Percentiles rank a stretch among this genome's conserved stretches.
Conservation (phyloP, 2,888 invertebrate species). For the Aporophyla lueneburgensis region DNA sequence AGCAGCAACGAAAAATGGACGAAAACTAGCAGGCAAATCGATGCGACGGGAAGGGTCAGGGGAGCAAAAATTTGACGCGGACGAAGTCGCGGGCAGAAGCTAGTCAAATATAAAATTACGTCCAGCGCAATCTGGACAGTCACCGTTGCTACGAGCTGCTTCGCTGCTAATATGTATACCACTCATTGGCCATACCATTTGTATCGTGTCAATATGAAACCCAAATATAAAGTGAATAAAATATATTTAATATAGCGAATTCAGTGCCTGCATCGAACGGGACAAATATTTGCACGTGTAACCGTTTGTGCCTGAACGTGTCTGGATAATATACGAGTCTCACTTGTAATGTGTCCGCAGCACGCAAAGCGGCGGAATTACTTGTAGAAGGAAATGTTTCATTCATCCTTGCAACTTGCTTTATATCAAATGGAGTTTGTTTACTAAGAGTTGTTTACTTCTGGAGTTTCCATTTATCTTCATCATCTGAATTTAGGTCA, state of each 20-base stretch:
- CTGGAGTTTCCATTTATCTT: conserved; percentile 5
- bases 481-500: background rate
- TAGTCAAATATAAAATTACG: background rate
- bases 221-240: background rate
- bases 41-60: too few relatives aligned
- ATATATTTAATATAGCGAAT: background rate
- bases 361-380: background rate
- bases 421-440: conserved; percentile 16
- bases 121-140: background rate
- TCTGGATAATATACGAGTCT: conserved; percentile 30
- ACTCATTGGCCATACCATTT: background rate
- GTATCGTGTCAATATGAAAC: background rate
- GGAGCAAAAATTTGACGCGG: too few relatives aligned
- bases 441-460: conserved; percentile 16
- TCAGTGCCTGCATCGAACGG: conserved; percentile 21
- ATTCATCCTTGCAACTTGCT: conserved; percentile 21
- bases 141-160: background rate
- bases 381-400: conserved; percentile 1
- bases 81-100: too few relatives aligned
- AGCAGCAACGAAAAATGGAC: too few relatives aligned
- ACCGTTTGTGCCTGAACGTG: conserved; percentile 19
- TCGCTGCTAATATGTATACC: background rate
- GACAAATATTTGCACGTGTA: conserved; percentile 44
- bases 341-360: conserved; percentile 21
- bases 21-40: too few relatives aligned